Percentiles rank a stretch among this genome's conserved stretches.
These are phyloP conservation scores for Holocentrus rufus DNA, from an alignment of 2,797 vertebrate species.

Conservation along the genomic window DNA sequence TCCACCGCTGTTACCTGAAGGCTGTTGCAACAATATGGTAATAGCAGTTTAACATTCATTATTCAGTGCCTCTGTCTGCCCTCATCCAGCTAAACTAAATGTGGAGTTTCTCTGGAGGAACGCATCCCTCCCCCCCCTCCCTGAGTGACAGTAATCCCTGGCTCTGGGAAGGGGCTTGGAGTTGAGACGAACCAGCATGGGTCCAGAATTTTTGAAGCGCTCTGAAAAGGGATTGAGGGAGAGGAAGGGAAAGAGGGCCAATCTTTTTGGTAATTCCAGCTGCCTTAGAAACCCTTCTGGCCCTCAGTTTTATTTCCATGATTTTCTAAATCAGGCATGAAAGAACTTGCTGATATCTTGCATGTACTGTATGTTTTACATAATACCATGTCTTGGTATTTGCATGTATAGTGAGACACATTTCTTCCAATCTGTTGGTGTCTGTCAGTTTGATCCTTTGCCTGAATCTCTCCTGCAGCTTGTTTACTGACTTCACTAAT, in stretches of 20 bases:
- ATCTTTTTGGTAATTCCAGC: constrained; percentile 64
- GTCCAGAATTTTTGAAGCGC: constrained; percentile 64
- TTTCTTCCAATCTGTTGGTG: not conserved
- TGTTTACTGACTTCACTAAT: constrained; percentile 36
- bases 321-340: constrained; percentile 29
- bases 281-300: constrained; percentile 47
- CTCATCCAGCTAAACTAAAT: constrained; percentile 50
- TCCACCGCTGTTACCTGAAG: not conserved
- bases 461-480: constrained; percentile 24
- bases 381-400: not conserved
- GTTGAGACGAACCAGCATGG: constrained; percentile 66
- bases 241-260: constrained; percentile 59
- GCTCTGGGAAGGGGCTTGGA: constrained; percentile 42
- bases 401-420: constrained; percentile 13
- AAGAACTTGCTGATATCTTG: constrained; percentile 6
- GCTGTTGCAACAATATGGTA: not conserved
- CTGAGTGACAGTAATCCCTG: constrained; percentile 71
- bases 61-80: constrained; percentile 46
- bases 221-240: constrained; percentile 58
- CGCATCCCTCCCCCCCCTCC: constrained; percentile 34
- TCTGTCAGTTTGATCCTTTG: not conserved
- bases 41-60: constrained; percentile 35
- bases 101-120: constrained; percentile 54
- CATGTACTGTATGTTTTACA: constrained; percentile 36
- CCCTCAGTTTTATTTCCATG: constrained; percentile 54